phyloP scores from a whole-genome alignment of 2,797 vertebrate species.

The Myoxocephalus aenaeus region DNA sequence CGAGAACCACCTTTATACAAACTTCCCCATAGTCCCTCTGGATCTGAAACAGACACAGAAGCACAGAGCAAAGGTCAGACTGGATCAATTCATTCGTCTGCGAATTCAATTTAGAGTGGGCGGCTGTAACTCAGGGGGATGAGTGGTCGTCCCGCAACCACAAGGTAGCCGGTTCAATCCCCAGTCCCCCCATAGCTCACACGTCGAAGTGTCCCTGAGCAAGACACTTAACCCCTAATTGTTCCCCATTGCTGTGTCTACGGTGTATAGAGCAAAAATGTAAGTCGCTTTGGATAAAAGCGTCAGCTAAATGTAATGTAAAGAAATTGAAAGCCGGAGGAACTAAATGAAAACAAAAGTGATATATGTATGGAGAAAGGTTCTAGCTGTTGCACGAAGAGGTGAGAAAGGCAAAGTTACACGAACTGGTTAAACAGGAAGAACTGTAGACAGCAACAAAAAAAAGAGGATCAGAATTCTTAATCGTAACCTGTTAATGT shows the following conservation, averaged over 20 bases:
- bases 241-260: too few species aligned
- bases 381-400: neutral
- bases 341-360: neutral
- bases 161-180: too few species aligned
- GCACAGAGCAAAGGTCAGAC: slow-evolving; percentile 40
- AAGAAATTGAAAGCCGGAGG: slow-evolving; percentile 24
- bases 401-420: neutral
- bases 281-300: too few species aligned
- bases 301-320: too few species aligned
- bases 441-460: neutral
- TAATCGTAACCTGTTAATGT: neutral
- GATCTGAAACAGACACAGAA: slow-evolving; percentile 85
- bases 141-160: too few species aligned
- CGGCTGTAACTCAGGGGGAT: too few species aligned
- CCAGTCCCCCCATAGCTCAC: too few species aligned
- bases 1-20: slow-evolving; percentile 88
- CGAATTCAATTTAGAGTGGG: slow-evolving; percentile 16
- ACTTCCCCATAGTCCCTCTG: slow-evolving; percentile 89
- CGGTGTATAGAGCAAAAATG: too few species aligned
- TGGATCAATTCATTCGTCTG: slow-evolving; percentile 24
- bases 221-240: too few species aligned
- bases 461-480: neutral
- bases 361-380: neutral
- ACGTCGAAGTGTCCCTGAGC: too few species aligned
- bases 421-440: neutral